Evolutionary conservation across 1,140 invertebrate genomes (phyloP), one percentile per base, ranked within the genome.

Genomic region (Dendroctonus valens): DNA sequence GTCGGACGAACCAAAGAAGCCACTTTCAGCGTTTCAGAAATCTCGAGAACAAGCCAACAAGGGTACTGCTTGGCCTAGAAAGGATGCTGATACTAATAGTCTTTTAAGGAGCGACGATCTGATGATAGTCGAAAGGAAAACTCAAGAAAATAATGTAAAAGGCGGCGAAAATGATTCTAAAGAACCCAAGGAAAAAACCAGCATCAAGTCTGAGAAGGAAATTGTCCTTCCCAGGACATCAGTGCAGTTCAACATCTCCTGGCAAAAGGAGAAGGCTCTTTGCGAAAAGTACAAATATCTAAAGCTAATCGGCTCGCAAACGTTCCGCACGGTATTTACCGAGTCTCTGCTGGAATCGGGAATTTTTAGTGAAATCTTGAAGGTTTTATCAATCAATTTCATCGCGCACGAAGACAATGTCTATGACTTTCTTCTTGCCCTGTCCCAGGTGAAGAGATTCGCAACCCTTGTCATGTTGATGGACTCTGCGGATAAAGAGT

Each of bases 401-500:
- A 67, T 70, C 12, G 55, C 65, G 15, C 63, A 73, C 7, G 68
- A 53, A 4, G 68, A 72, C 49, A 37, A 65, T 37, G 48, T 72
- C 41, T 75, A 69, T 60, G 57, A 70, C 9, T 73, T 67, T 70
- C 63, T 77, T 40, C 41, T 54, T 12, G 40, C 60, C 49, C 63
- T 77, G 7, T 66, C 71, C 2, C 38, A 73, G 67, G 73, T 77
- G 2, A 72, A 70, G 51, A 62, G 75, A 38, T 77, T 77, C 65
- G 65, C 68, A 37, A 67, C 73, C 55, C 62, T 77, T 2, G 57
- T 62, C 3, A 74, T 77, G 70, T 76, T 77, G 67, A 67, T 77
- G 70, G 59, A 65, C 12, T 46, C 59, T 7, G 68, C 41, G 49
- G 74, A 77, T 71, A 77, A 74, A 69, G 71, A 73, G 38, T 62